Evolutionary conservation across 2,797 vertebrate genomes (phyloP), one percentile per base, ranked within the genome.

Genomic region (Lacerta bilineata): DNA sequence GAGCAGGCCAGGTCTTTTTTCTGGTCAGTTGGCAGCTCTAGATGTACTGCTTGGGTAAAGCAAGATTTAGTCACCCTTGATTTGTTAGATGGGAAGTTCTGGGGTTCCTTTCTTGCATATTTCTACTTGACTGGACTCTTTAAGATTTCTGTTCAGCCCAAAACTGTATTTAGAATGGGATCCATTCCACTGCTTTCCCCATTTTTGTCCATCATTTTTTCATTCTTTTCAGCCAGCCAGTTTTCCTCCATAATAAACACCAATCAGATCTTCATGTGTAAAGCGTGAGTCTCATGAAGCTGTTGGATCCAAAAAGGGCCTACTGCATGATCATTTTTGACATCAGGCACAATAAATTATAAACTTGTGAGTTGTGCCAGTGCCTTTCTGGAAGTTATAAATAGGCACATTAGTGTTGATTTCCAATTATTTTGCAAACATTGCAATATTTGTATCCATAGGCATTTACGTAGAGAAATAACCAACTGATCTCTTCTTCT

Each of bases 201-300:
- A 41, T 76, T 43, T 20, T 46, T 8, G 15, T 76, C 17, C 23
- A 39, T 82, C 41, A 29, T 76, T 81, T 81, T 64, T 46, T 64
- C 18, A 36, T 74, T 2, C 11, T 43, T 75, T 55, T 87, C 9
- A 7, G n/a, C 68, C 80, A 75, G 61, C n/a, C 59, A 64, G 29
- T 75, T 87, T 41, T 71, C 15, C 5, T 13, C 69, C 41, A 20
- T 74, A 87, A 87, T 86, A 68, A 87, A 36, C 41, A 6, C 41
- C 71, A 75, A 76, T 33, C 18, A 33, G 39, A 55, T 87, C 50
- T 29, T 39, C 13, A 27, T 39, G 33, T 68, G 66, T 50, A 80
- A 82, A 87, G 81, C 25, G 15, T 69, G n/a, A 39, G n/a, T 50
- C 72, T 82, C n/a, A 64, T 3, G 29, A 76, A 9, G 59, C 29